Base-by-base conservation (phyloP, 1,140 invertebrate species). In the Drosophila persimilis region DNA sequence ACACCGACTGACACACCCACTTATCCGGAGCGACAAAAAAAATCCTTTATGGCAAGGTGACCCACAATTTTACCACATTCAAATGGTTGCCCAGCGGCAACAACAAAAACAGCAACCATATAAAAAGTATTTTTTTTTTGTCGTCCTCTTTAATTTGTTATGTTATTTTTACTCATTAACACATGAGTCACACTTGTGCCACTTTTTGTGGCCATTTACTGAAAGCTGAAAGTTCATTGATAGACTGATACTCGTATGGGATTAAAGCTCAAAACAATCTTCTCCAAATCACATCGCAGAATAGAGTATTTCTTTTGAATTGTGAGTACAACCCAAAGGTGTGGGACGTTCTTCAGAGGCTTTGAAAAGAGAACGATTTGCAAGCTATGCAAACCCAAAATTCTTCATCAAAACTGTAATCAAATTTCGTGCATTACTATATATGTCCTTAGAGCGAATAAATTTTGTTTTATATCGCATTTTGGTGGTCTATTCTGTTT, bases 41-140 rank as follows among this genome's bases (percentile, higher is more conserved):
- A 3, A 51, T 53, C 29, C 65, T 74, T 60, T 75, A 74, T 73
- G 54, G 73, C 73, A 81, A 81, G 73, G 73, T 81, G 71, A 73
- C 70, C 62, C 67, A 58, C 48, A 66, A 77, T 67, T 77, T 66
- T 65, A 77, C 75, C 75, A 44, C 75, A 78, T 73, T 66, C 69
- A 71, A 73, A 77, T 77, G 75, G 73, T 74, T 39, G 43, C 43
- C 54, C 73, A 56, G 48, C 60, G 53, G 41, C 48, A 73, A 72
- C 39, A 73, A 60, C 58, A 52, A 51, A 9, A 22, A 59, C 15
- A 59, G 20, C 26, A 43, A 35, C 44, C 24, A 47, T 22, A 51
- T 31, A 46, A 45, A 45, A 29, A 44, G 44, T 51, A 2, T 4
- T 11, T 11, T 11, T 35, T 11, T 35, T 39, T 39, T 3, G 9